Evolutionary conservation across 37 sponge, comb jelly and placozoan species (phyloP).

Genomic region (Petrosia ficiformis): DNA sequence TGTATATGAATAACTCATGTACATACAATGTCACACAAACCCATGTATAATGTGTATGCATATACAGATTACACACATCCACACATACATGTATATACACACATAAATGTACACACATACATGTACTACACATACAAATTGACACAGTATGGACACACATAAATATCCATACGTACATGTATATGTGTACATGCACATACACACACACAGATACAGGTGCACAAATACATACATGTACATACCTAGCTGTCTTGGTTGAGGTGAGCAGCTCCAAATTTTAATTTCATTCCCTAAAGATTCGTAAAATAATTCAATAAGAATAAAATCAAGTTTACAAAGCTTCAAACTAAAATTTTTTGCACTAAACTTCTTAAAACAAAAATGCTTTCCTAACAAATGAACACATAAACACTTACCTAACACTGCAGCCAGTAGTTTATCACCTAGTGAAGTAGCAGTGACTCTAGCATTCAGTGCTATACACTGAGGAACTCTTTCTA

Average conservation of each 20-base stretch:
- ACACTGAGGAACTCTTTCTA: conserved; percentile 69
- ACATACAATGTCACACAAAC: not conserved
- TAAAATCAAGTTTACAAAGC: too few species aligned
- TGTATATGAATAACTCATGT: too few species aligned
- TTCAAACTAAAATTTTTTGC: not conserved
- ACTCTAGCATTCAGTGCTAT: conserved; percentile 71
- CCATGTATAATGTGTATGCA: too few species aligned
- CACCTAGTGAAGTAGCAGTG: conserved; percentile 14
- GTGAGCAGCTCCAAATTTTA: conserved; percentile 73
- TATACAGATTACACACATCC: not conserved
- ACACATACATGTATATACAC: conserved; percentile 10
- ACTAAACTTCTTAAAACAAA: not conserved
- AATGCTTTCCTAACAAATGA: not conserved
- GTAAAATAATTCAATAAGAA: not conserved
- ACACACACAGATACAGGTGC: too few species aligned
- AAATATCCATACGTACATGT: too few species aligned
- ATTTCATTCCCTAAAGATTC: conserved; percentile 49
- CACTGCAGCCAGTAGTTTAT: conserved; percentile 60
- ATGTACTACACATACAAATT: too few species aligned
- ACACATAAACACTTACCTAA: conserved; percentile 24
- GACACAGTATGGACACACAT: too few species aligned
- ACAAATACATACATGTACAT: not conserved
- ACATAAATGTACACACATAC: too few species aligned
- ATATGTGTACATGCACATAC: too few species aligned
- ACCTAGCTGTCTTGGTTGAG: conserved; percentile 10